Evolutionary conservation across 2,888 invertebrate species (phyloP), one percentile per base, ranked within the genome.

Genomic region (Meiosimyza platycephala): DNA sequence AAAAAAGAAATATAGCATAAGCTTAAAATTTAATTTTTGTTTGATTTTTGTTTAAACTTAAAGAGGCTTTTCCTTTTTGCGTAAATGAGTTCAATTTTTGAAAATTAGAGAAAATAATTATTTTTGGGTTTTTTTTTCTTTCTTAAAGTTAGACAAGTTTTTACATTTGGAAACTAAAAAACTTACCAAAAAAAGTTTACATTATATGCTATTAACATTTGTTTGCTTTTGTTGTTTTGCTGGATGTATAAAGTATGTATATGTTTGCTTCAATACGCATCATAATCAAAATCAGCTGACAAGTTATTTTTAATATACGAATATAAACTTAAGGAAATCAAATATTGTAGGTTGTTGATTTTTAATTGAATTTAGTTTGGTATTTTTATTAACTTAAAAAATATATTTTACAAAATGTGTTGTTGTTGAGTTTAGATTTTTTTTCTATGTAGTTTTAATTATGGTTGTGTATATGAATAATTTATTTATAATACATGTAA

Each of bases 21-120:
- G 40, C 64, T 64, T 64, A 64, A 33, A 64, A 64, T 13, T 22
- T 50, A 64, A 22, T 64, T 50, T 40, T 40, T 40, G 18, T 28
- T 51, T 50, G 64, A 15, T 64, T 64, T 64, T 22, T 51, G 22
- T 62, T 51, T 64, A 64, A 50, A 64, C 9, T 22, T 51, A 64
- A 64, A 51, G 51, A 9, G n/a, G 64, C 51, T 64, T 64, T 64
- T 64, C 64, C 64, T 64, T 64, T 64, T 64, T 15, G 59, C 28
- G 33, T 60, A 48, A 28, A 48, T 63, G 63, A 40, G 47, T 47
- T 62, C 40, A 47, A 7, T 48, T 63, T 47, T 40, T 40, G 40
- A 40, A 40, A 40, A 9, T 9, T 9, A 40, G 40, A 40, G 40
- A 9, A 40, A 40, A 40, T 40, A 40, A 40, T 40, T 40, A 9